Evolutionary conservation across 1,140 invertebrate species (phyloP), one percentile per base, ranked within the genome.

Genomic region (Hestina assimilis): DNA sequence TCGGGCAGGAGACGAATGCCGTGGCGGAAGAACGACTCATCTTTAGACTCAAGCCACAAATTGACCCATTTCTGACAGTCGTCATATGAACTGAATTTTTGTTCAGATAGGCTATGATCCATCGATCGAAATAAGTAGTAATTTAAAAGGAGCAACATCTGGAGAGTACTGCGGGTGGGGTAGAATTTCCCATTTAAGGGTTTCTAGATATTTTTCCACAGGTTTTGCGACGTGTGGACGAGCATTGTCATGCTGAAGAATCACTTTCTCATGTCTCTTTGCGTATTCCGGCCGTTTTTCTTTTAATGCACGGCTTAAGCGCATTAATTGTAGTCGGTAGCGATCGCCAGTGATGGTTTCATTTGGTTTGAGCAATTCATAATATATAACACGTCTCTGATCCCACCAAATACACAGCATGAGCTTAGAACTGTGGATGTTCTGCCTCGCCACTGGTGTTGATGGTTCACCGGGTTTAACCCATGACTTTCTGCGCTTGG

Each of bases 11-110:
- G 2, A 42, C 26, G 35, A 43, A 50, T 48, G 7, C 35, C 45
- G 7, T 33, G 19, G 41, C 28, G 23, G 24, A 48, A 48, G 38
- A 60, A 60, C 11, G 31, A 1, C 17, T 60, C 26, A 38, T 47
- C 43, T 29, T 54, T 60, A 43, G 43, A 60, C 9, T 23, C 35
- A 21, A 50, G 50, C 55, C 45, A 58, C n/a, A 28, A 58, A 58
- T 58, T 35, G 40, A 58, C 2, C 55, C 45, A 58, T 17, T 50
- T 43, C 48, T 31, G 20, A 7, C n/a, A 20, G 4, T 41, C 54
- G 12, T 41, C 54, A 41, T 53, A 48, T 21, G 48, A 53, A n/a
- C 1, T 9, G 45, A 48, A 48, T 14, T 17, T 33, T 11, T 57
- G 45, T 8, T 40, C 54, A 29, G 14, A 7, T n/a, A 54, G 40